Conservation (phyloP, 2,113 vertebrate species). For the Lampris megalopsis region DNA sequence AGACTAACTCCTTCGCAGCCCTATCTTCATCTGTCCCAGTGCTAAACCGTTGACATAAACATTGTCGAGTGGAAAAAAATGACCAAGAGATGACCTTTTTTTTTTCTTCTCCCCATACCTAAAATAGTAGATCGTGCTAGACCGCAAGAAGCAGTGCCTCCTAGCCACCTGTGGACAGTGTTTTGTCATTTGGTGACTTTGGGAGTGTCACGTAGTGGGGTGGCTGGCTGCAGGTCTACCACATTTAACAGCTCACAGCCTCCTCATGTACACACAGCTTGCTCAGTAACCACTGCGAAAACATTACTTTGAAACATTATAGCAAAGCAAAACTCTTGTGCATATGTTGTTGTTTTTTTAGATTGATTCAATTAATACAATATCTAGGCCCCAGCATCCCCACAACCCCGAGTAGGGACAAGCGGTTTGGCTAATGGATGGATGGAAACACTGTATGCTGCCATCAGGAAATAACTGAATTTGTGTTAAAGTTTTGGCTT, state of each 20-base stretch:
- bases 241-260: no score
- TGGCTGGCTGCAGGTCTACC: no score
- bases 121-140: slow-evolving; percentile 36
- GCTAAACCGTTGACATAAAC: slow-evolving; percentile 78
- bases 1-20: slow-evolving; percentile 77
- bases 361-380: no score
- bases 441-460: no score
- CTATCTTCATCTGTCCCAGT: slow-evolving; percentile 68
- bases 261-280: no score
- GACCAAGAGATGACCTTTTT: slow-evolving; percentile 62
- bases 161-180: slow-evolving; percentile 59
- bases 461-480: not conserved
- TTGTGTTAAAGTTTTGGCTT: not conserved
- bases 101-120: slow-evolving; percentile 27
- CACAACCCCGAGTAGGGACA: no score
- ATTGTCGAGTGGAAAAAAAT: slow-evolving; percentile 77
- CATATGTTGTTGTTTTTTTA: no score
- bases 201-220: not conserved
- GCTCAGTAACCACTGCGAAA: no score
- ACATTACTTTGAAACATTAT: no score
- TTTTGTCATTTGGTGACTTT: slow-evolving; percentile 43
- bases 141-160: slow-evolving; percentile 30
- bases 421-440: no score
- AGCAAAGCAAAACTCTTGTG: no score
- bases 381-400: no score